A percentile compares a stretch with the other conserved stretches of the same genome.
Conservation (phyloP, 2,797 vertebrate species). For the Picus viridis region DNA sequence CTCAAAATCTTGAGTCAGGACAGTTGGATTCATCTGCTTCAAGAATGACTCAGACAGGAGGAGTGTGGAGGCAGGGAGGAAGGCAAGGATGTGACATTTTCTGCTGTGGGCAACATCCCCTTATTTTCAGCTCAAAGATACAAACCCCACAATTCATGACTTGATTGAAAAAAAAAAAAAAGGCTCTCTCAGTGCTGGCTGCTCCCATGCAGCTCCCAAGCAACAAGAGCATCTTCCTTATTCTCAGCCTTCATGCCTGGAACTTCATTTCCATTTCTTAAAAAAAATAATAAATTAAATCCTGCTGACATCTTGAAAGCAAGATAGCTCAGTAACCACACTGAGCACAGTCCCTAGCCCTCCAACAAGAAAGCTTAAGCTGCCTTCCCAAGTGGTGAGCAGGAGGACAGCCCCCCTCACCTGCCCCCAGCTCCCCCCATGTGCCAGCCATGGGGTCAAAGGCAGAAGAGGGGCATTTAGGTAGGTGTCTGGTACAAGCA, state of each 20-base stretch:
- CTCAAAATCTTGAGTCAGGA: neutral
- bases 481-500: neutral
- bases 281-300: conserved; percentile 1
- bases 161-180: neutral
- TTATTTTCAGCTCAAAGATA: neutral
- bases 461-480: neutral
- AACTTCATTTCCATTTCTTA: conserved; percentile 39
- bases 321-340: conserved; percentile 1
- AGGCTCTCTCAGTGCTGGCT: neutral
- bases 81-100: conserved; percentile 34
- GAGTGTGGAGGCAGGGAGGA: neutral
- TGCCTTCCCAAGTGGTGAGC: neutral
- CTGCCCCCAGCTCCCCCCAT: neutral
- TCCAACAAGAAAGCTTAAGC: neutral
- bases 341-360: neutral
- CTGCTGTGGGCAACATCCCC: conserved; percentile 17
- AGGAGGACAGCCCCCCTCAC: neutral
- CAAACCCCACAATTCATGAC: neutral
- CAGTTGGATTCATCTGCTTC: conserved; percentile 28
- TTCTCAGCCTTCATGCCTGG: neutral
- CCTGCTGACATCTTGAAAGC: neutral
- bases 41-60: conserved; percentile 17
- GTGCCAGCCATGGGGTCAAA: fast-evolving
- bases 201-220: neutral
- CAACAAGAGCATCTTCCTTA: neutral